Conservation (phyloP, 2,888 invertebrate genomes). For the Microctonus aethiopoides region DNA sequence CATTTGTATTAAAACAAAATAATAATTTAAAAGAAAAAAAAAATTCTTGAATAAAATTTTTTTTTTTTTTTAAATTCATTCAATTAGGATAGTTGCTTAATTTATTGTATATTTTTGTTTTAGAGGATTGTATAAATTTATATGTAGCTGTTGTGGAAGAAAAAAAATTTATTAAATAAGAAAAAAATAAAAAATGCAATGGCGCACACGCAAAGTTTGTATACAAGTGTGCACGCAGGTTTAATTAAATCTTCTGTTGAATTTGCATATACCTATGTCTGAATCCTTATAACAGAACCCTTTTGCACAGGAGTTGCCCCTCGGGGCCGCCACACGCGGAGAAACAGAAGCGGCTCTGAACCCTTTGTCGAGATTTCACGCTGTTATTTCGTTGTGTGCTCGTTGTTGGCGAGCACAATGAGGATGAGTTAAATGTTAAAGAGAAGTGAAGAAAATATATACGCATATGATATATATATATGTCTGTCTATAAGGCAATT, state of each 20-base stretch:
- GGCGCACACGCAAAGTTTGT: conserved; percentile 1
- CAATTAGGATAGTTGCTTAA: too few species aligned
- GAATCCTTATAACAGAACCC: conserved; percentile 26
- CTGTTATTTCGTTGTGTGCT: conserved; percentile 18
- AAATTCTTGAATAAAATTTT: background rate
- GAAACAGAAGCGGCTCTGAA: conserved; percentile 33
- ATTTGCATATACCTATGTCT: conserved; percentile 57
- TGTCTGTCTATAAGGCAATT: conserved; percentile 19
- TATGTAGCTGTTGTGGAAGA: too few species aligned
- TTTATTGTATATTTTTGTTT: too few species aligned
- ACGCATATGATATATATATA: conserved; percentile 14
- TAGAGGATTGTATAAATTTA: too few species aligned
- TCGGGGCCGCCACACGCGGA: background rate
- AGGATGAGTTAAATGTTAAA: conserved; percentile 17
- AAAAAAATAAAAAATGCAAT: background rate
- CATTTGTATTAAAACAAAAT: background rate
- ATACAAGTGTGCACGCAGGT: conserved; percentile 48
- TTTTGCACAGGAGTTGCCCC: conserved; percentile 29
- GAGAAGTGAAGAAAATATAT: conserved; percentile 39
- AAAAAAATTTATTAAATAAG: background rate
- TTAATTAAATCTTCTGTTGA: conserved; percentile 65
- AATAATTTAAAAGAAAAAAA: background rate
- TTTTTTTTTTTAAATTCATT: too few species aligned
- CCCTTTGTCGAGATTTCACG: conserved; percentile 59
- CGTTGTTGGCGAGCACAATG: conserved; percentile 22